Evolutionary conservation across 2,888 invertebrate species (phyloP), one percentile per base, ranked within the genome.

Genomic region (Hirtodrosophila cameraria): DNA sequence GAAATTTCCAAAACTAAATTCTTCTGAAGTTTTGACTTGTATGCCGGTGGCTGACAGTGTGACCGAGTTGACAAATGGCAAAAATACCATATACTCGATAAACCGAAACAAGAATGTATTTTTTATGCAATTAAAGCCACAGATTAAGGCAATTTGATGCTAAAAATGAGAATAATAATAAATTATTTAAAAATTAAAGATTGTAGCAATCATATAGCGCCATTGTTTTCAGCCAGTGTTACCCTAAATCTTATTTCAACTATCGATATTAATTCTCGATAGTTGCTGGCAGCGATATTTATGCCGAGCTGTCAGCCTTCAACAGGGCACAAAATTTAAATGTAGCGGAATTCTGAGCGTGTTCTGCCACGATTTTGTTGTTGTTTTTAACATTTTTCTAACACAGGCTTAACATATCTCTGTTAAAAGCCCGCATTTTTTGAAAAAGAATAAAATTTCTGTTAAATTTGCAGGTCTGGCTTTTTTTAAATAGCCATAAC

Each of bases 11-110:
- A 55, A n/a, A 25, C 42, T 30, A 5, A 42, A 33, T 54, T 16
- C 8, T 11, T 49, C 20, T 27, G 38, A 50, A 38, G 49, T 41
- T 12, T 35, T 43, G 53, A 76, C 46, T 58, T 48, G 39, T 57
- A 43, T 70, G 72, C 76, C 72, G 76, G 70, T 31, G 48, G 57
- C 52, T 52, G n/a, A 12, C 11, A 52, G 33, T 75, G 71, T 70
- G 71, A 45, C 76, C 75, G 36, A 15, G 8, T 25, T 25, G 0
- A 5, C 3, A 11, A 6, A n/a, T 5, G n/a, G 8, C 3, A 38
- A 38, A 38, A 55, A 69, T 59, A 42, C n/a, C 13, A 15, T 0
- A 1, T 12, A n/a, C 1, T 4, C 20, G 12, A 31, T 25, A 15
- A 16, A n/a, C 1, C 6, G n/a, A n/a, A 9, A 9, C 13, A 9